Base-by-base conservation (phyloP, 2,888 invertebrate species). In the Patella depressa region DNA sequence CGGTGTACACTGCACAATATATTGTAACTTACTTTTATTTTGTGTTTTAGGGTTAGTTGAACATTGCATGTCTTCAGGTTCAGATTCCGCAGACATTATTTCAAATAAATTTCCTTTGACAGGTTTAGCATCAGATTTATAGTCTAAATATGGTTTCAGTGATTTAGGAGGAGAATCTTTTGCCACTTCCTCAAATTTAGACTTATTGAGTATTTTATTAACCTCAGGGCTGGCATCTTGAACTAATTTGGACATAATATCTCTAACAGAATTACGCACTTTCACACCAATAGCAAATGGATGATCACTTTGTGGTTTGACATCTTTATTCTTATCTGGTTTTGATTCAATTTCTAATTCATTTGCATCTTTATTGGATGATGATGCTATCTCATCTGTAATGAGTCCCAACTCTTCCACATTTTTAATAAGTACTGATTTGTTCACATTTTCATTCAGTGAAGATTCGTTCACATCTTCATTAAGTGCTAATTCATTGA, bases 211-310 rank as follows among this genome's bases (percentile, higher is more conserved):
- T 5, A 77, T 65, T 72, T 73, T 80, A 55, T 74, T 79, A 53
- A 77, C 72, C 53, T 80, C 78, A 59, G 78, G 73, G 53, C 73
- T 78, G 17, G 54, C 72, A 74, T 74, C 76, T 65, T 78, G 75
- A 34, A 79, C 80, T n/a, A 83, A 75, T 55, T 82, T 85, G 29
- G 79, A 80, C 78, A 83, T 81, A 53, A 85, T 80, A 34, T 79
- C 84, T 79, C 83, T 81, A 29, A 85, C 74, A 75, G 85, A 84
- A 70, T 81, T 81, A 74, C 83, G 77, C 4, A 84, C 81, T 78
- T 84, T 83, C 54, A 80, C 83, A 78, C 80, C 82, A 74, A 85
- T 80, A 57, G 76, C 71, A 24, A 83, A 81, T 53, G 81, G 82
- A 71, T 80, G 73, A 53, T 79, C 77, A 34, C 34, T 55, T 19